Evolutionary conservation across 1,140 invertebrate genomes (phyloP).

Genomic region (Meloidogyne hapla): DNA sequence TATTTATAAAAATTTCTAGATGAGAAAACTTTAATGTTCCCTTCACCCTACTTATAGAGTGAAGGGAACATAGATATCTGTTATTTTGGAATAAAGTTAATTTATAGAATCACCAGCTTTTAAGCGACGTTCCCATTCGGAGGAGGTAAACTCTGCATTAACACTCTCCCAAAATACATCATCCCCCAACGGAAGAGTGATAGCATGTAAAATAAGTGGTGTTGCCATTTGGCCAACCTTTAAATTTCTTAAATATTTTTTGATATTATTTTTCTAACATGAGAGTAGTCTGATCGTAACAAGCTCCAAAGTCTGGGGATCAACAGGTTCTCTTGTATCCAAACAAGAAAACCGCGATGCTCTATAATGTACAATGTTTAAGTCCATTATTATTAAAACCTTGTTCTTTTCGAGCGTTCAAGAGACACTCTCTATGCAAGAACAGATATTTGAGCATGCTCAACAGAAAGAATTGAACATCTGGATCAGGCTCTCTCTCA

Average conservation of each 20-base stretch:
- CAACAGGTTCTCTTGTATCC: constrained; percentile 91
- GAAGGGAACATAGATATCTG: not conserved
- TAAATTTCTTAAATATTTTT: not conserved
- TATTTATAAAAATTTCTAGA: too few species aligned
- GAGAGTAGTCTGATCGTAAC: constrained; percentile 83
- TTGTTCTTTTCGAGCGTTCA: constrained; percentile 77
- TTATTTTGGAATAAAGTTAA: constrained; percentile 27
- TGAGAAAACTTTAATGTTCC: constrained; percentile 22
- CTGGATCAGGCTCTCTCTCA: constrained; percentile 75
- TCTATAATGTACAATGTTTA: not conserved
- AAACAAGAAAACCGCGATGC: constrained; percentile 83
- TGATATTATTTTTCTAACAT: constrained; percentile 36
- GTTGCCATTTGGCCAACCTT: constrained; percentile 65
- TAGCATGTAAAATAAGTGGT: constrained; percentile 86
- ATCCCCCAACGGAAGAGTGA: constrained; percentile 84
- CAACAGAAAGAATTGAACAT: constrained; percentile 87
- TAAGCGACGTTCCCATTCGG: constrained; percentile 85
- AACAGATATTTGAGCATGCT: constrained; percentile 86
- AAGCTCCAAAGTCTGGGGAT: constrained; percentile 94
- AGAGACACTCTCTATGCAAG: constrained; percentile 87
- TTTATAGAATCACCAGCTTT: constrained; percentile 72
- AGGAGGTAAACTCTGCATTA: constrained; percentile 85
- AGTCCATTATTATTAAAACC: constrained; percentile 65
- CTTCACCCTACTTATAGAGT: not conserved
- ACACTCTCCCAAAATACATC: constrained; percentile 92